Conservation (phyloP, 2,797 vertebrate genomes). For the Anomalospiza imberbis region DNA sequence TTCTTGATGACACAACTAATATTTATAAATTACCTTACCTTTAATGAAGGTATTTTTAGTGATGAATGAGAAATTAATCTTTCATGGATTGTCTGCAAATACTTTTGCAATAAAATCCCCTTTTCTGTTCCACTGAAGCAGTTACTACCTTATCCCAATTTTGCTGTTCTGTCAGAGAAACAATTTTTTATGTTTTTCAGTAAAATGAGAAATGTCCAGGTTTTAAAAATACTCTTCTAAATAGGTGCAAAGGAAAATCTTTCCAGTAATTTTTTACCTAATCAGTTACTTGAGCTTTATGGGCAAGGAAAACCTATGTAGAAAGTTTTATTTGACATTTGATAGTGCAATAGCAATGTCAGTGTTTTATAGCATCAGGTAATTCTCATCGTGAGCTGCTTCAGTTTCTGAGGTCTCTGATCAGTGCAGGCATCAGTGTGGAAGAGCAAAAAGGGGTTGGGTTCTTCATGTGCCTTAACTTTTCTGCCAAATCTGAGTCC, state of each 20-base stretch:
- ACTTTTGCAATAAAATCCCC: background rate
- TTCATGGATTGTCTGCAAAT: background rate
- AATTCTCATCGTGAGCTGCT: background rate
- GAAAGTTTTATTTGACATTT: background rate
- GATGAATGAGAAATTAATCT: background rate
- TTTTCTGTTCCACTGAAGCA: background rate
- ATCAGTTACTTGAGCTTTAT: background rate
- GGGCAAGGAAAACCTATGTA: fast-evolving
- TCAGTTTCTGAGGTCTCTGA: background rate
- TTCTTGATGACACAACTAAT: background rate
- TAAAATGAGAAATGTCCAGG: fast-evolving
- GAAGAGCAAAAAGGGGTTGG: background rate
- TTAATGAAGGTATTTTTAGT: background rate
- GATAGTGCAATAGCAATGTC: background rate
- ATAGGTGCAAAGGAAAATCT: background rate
- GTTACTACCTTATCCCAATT: fast-evolving
- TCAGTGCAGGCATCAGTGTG: background rate
- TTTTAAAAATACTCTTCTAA: background rate
- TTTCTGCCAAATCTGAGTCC: background rate
- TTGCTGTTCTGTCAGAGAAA: background rate
- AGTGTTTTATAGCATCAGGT: background rate
- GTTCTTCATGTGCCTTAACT: background rate
- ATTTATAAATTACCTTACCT: background rate
- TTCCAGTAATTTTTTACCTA: background rate
- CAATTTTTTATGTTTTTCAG: background rate